Evolutionary conservation across 2,888 invertebrate genomes (phyloP), one percentile per base, ranked within the genome.

Genomic region (Anthophora plumipes): DNA sequence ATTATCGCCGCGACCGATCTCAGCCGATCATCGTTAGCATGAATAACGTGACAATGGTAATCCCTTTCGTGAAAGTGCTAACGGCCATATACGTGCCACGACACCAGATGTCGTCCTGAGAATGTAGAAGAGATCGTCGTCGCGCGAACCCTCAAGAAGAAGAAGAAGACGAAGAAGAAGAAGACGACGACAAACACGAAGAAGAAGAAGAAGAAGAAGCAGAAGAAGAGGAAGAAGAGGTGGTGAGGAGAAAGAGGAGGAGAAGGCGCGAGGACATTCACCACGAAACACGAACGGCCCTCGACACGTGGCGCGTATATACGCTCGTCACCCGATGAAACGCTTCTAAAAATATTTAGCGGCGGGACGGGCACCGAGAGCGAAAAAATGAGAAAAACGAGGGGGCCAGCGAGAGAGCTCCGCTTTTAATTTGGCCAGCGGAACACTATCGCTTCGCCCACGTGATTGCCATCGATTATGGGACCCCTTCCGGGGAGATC

Each of bases 31-130:
- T 92, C 92, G 90, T 92, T 91, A 91, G 90, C 90, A 92, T 91
- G 90, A 92, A 91, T 91, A 91, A 91, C 90, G 90, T 90, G 91
- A 92, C 92, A 92, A 92, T 91, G 88, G 89, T 92, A 91, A 92
- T 92, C 91, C 91, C 88, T 89, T 88, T 87, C 77, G 85, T 85
- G 85, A 88, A 89, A 88, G 86, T 87, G 88, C 88, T 86, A 88
- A 88, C 88, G 88, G 86, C 88, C 86, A 75, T 88, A 85, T 88
- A 85, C 86, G 88, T 85, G 87, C 82, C 81, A 78, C 83, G 88
- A 86, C 86, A 84, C 86, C 88, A 88, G 89, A 88, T 85, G 88
- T 84, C 88, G 86, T 79, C 81, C 70, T 60, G 80, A 79, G 86
- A 84, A 83, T 87, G 82, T 82, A 80, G 85, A 81, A 54, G 86